A percentile compares a stretch with the other conserved stretches of the same genome.
Conservation (phyloP, 1,140 invertebrate species). For the Drosophila paulistorum region DNA sequence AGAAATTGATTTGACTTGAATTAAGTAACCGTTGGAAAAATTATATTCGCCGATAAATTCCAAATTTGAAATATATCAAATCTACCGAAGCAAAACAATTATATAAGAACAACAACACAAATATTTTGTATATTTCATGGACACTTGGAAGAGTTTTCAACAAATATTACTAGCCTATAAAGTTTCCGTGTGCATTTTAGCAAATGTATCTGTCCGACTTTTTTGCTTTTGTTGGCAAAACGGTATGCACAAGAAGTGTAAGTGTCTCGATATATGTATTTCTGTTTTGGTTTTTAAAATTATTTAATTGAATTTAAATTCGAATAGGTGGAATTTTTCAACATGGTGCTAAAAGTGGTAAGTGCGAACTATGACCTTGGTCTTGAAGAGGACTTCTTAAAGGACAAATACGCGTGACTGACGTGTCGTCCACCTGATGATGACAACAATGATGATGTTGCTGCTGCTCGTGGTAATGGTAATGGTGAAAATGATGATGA, state of each 20-base stretch:
- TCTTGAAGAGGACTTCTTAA: conserved; percentile 1
- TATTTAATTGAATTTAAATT: not conserved
- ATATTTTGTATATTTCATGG: not conserved
- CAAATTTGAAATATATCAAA: not conserved
- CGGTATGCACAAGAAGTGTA: conserved; percentile 1
- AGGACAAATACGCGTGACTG: not conserved
- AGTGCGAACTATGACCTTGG: conserved; percentile 5
- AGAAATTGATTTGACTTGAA: too few relatives aligned
- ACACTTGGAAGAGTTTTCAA: conserved; percentile 1
- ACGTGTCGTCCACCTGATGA: conserved; percentile 5
- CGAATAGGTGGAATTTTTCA: not conserved
- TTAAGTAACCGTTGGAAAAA: too few relatives aligned
- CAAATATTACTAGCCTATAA: conserved; percentile 1
- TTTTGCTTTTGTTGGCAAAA: conserved; percentile 8
- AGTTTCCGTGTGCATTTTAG: not conserved
- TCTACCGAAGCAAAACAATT: not conserved
- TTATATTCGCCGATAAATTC: not conserved
- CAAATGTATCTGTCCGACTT: conserved; percentile 4
- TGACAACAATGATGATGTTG: not conserved
- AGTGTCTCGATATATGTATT: not conserved
- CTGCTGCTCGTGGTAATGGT: not conserved
- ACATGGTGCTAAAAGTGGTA: not conserved
- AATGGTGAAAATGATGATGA: not conserved
- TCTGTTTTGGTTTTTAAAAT: not conserved
- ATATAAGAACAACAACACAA: not conserved